Evolutionary conservation across 2,113 vertebrate species (phyloP).

Genomic region (Cynocephalus volans): DNA sequence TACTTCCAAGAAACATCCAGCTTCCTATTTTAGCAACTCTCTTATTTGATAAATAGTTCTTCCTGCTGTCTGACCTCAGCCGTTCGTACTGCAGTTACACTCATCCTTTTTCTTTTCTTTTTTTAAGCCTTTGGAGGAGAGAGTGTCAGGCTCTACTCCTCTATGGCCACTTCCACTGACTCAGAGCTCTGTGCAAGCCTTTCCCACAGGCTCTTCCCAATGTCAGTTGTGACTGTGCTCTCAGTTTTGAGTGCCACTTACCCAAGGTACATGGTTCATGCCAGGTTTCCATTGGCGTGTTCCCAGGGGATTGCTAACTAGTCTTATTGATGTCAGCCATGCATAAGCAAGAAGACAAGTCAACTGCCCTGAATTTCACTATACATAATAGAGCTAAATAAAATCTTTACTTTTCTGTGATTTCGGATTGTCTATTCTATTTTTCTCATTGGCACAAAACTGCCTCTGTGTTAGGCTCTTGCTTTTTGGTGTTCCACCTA

Average conservation of each 20-base stretch:
- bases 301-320: not conserved
- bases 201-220: not conserved
- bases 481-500: not conserved
- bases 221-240: not conserved
- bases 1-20: not conserved
- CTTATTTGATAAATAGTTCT: not conserved
- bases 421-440: not conserved
- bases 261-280: not conserved
- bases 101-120: too few species aligned
- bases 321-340: not conserved
- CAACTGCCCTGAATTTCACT: not conserved
- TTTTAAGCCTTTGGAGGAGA: not conserved
- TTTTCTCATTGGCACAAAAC: not conserved
- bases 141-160: not conserved
- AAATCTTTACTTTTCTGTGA: not conserved
- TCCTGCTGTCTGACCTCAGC: not conserved
- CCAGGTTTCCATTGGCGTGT: not conserved
- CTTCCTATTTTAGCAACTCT: not conserved
- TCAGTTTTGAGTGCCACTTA: not conserved
- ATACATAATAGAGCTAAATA: not conserved
- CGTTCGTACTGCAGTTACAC: not conserved
- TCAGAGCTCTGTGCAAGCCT: not conserved
- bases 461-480: not conserved
- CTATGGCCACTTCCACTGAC: not conserved
- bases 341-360: not conserved